A percentile compares a stretch with the other conserved stretches of the same genome.
Evolutionary conservation across 2,113 vertebrate genomes (phyloP).

Genomic region (Heterotis niloticus): DNA sequence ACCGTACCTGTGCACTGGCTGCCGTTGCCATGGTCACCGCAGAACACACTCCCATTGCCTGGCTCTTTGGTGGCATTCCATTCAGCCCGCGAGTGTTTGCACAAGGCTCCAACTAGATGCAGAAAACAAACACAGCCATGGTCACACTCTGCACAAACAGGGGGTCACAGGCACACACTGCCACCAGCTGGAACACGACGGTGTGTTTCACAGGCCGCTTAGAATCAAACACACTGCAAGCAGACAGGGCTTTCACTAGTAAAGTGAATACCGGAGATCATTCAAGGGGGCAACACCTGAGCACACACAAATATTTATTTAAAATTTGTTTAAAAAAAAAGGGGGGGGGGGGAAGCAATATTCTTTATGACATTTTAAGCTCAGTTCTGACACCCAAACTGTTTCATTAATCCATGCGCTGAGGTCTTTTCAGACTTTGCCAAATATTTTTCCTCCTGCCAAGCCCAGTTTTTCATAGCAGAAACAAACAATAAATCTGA

Average conservation of each 20-base stretch:
- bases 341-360: too few relatives aligned
- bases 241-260: too few relatives aligned
- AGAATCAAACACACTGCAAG: not conserved
- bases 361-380: too few relatives aligned
- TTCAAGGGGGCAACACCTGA: too few relatives aligned
- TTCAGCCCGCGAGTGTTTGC: slow-evolving; percentile 21
- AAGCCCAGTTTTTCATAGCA: not conserved
- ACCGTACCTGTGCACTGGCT: slow-evolving; percentile 24
- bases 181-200: not conserved
- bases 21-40: slow-evolving; percentile 23
- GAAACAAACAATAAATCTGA: too few relatives aligned
- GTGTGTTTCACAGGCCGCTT: not conserved
- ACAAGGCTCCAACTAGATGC: slow-evolving; percentile 17
- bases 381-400: too few relatives aligned
- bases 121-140: slow-evolving; percentile 23
- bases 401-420: too few relatives aligned
- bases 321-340: too few relatives aligned
- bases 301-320: too few relatives aligned
- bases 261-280: too few relatives aligned
- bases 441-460: too few relatives aligned
- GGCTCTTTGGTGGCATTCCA: slow-evolving; percentile 24
- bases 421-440: too few relatives aligned
- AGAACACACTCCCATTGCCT: slow-evolving; percentile 11
- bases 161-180: not conserved
- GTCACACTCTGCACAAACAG: slow-evolving; percentile 12